Evolutionary conservation across 2,797 vertebrate species (phyloP), one percentile per base, ranked within the genome.

Genomic region (Pygocentrus nattereri): DNA sequence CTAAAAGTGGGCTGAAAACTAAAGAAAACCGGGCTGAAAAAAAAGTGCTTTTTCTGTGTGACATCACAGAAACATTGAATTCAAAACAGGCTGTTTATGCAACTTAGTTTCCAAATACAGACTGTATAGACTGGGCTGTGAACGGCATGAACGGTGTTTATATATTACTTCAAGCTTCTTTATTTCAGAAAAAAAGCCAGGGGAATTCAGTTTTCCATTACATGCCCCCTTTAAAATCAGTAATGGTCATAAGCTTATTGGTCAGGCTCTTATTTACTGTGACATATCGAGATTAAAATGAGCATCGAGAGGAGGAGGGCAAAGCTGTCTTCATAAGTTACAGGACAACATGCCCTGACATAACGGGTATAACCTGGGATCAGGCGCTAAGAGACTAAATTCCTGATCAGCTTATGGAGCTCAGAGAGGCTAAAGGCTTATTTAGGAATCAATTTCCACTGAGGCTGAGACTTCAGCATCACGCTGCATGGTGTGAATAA

Each of bases 271-370:
- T 31, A 16, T 31, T 31, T 62, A 31, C 30, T 8, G 61, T 18
- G 16, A 62, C 27, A 30, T 15, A 30, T 62, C 23, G 27, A 4
- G 8, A 61, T 61, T 27, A 25, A 62, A 62, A 31, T 69, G 4
- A 23, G 21, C 11, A 13, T 23, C 15, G 19, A 44, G 21, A 30
- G 50, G 31, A 19, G 31, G 1, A 65, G 62, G 18, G 8, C 21
- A 38, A 65, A 65, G 31, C 62, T 65, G 62, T 12, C 61, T 61
- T n/a, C 31, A 67, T 67, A 67, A n/a, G 65, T 67, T 52, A 61
- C n/a, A 54, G 67, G 50, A 83, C 73, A 76, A 76, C 34, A 41
- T 67, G 70, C 78, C 72, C 73, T 54, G 49, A 70, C 50, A 67
- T 58, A 68, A 41, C 30, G 34, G 25, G n/a, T 50, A 62, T 64